Evolutionary conservation across 2,888 invertebrate species (phyloP).

Genomic region (Cataglyphis cursor): DNA sequence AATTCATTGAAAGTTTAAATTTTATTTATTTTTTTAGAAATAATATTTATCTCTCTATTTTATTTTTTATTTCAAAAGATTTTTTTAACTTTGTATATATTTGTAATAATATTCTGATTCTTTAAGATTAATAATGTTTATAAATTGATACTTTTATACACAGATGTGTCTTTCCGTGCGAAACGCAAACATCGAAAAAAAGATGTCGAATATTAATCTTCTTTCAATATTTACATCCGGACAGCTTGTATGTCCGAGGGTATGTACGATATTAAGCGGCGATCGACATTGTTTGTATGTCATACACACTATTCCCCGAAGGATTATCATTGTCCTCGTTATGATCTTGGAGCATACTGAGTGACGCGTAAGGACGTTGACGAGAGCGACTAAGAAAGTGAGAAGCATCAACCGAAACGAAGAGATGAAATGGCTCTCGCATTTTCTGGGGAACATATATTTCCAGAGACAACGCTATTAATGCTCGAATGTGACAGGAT

Average conservation of each 20-base stretch:
- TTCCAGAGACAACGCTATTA: neutral
- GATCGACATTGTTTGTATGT: constrained; percentile 21
- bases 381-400: neutral
- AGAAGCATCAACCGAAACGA: neutral
- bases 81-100: neutral
- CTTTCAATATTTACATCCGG: constrained; percentile 39
- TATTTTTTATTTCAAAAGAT: neutral
- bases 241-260: constrained; percentile 17
- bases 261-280: constrained; percentile 10
- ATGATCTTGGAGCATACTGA: neutral
- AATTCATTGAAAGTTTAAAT: neutral
- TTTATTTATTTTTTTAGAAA: constrained; percentile 4
- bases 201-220: constrained; percentile 36
- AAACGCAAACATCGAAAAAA: neutral
- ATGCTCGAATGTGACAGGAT: neutral
- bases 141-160: neutral
- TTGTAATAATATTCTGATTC: neutral
- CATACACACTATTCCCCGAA: constrained; percentile 2
- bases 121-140: neutral
- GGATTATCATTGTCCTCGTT: constrained; percentile 31
- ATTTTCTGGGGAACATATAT: constrained; percentile 31
- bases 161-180: no score
- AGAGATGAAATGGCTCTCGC: neutral
- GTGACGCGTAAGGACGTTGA: neutral
- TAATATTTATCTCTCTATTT: neutral